These are phyloP conservation scores for Archilochus colubris DNA, from an alignment of 2,113 vertebrate genomes.

Conservation along the genomic window DNA sequence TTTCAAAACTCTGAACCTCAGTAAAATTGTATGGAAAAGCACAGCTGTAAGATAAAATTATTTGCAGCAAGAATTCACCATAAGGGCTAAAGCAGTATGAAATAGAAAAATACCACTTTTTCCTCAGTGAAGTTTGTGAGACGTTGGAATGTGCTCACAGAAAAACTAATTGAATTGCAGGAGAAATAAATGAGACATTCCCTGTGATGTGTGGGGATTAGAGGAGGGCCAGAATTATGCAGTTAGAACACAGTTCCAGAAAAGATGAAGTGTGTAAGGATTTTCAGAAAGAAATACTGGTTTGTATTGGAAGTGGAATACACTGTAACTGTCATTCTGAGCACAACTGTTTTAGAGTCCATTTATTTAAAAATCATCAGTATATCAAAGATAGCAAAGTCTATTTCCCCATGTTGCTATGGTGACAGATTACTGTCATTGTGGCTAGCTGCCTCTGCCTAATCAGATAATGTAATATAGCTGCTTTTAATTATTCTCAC, in stretches of 20 bases:
- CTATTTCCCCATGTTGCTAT: constrained; percentile 63
- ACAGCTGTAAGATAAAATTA: neutral
- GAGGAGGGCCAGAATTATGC: neutral
- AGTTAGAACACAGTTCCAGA: neutral
- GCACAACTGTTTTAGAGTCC: constrained; percentile 10
- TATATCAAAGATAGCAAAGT: constrained; percentile 47
- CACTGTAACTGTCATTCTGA: constrained; percentile 3
- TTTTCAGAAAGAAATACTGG: neutral
- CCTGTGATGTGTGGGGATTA: neutral
- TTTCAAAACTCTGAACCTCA: neutral
- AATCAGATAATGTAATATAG: constrained; percentile 49
- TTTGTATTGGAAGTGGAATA: constrained; percentile 10
- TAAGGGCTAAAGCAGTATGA: neutral
- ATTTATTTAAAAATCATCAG: constrained; percentile 44
- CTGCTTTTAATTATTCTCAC: constrained; percentile 46
- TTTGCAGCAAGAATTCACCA: neutral
- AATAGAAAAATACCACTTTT: neutral
- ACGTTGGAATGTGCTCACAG: neutral
- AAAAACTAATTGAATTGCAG: neutral
- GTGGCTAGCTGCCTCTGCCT: constrained; percentile 35
- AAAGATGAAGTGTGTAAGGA: neutral
- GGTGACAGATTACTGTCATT: constrained; percentile 53
- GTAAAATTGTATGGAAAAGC: neutral
- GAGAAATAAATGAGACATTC: neutral
- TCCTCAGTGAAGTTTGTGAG: neutral